A percentile compares a stretch with the other conserved stretches of the same genome.
Conservation (phyloP, 1,140 invertebrate species). For the Hycleus phaleratus region DNA sequence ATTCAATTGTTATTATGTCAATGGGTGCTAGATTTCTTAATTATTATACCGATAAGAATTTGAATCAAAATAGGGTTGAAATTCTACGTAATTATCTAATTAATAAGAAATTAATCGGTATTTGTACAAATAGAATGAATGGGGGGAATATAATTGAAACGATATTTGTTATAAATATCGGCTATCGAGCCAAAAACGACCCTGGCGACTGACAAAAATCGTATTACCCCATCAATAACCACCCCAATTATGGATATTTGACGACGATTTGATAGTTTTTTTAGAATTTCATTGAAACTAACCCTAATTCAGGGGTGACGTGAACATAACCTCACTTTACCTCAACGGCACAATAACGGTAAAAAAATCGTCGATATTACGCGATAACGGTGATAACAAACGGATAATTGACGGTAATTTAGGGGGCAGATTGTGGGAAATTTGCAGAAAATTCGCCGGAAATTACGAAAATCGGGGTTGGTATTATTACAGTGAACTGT, state of each 20-base stretch:
- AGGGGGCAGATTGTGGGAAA: too few species aligned
- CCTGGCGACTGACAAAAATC: conserved; percentile 38
- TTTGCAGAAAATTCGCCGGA: too few species aligned
- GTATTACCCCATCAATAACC: neutral
- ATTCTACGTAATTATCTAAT: conserved; percentile 3
- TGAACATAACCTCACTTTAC: too few species aligned
- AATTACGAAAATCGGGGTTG: too few species aligned
- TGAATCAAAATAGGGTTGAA: too few species aligned
- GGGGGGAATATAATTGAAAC: conserved; percentile 20
- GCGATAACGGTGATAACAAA: too few species aligned
- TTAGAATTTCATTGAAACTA: neutral
- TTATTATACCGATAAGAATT: conserved; percentile 5
- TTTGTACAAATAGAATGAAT: conserved; percentile 37
- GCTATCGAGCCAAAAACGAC: conserved; percentile 38
- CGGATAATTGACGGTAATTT: too few species aligned
- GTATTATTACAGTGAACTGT: too few species aligned
- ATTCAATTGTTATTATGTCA: conserved; percentile 1
- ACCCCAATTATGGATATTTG: conserved; percentile 30
- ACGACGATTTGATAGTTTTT: conserved; percentile 32
- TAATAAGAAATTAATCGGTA: conserved; percentile 30
- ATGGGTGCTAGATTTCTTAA: neutral
- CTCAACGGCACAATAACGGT: too few species aligned
- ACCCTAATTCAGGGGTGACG: too few species aligned
- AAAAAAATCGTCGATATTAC: too few species aligned
- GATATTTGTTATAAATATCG: conserved; percentile 31